Conservation (phyloP, 2,888 invertebrate genomes). For the Pycnomerus fuliginosus region DNA sequence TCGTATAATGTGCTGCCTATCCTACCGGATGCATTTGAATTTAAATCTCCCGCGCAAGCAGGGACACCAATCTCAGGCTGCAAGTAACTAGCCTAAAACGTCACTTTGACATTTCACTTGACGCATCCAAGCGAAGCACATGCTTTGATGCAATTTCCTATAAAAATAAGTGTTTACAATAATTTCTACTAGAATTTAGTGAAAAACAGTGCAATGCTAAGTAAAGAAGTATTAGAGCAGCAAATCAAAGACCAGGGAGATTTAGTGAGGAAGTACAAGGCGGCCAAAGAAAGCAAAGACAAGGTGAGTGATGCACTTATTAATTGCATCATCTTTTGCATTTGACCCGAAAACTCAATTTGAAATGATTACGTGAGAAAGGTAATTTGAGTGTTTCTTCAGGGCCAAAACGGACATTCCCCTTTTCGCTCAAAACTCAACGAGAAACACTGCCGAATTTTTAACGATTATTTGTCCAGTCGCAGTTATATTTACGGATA, state of each 20-base stretch:
- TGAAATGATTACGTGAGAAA: not conserved
- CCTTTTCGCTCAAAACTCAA: slow-evolving; percentile 5
- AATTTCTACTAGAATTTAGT: no score
- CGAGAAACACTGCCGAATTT: slow-evolving; percentile 10
- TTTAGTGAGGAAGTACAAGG: slow-evolving; percentile 77
- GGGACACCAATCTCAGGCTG: no score
- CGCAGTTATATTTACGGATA: slow-evolving; percentile 62
- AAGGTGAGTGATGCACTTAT: slow-evolving; percentile 58
- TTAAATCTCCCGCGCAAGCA: no score
- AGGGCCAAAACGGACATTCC: slow-evolving; percentile 14
- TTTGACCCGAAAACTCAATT: slow-evolving; percentile 1
- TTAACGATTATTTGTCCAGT: slow-evolving; percentile 55
- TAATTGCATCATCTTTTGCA: slow-evolving; percentile 22
- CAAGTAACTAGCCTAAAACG: no score
- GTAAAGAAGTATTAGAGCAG: slow-evolving; percentile 57
- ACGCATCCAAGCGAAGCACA: no score
- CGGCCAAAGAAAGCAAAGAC: slow-evolving; percentile 73
- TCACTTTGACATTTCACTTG: no score
- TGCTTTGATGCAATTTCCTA: no score
- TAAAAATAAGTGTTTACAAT: no score
- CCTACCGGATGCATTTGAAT: no score
- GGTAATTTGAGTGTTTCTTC: slow-evolving; percentile 9
- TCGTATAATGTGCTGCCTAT: no score
- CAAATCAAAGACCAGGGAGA: slow-evolving; percentile 75
- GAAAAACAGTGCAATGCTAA: slow-evolving; percentile 43